Conservation (phyloP, 2,797 vertebrate genomes). For the Amphiprion clarkii region DNA sequence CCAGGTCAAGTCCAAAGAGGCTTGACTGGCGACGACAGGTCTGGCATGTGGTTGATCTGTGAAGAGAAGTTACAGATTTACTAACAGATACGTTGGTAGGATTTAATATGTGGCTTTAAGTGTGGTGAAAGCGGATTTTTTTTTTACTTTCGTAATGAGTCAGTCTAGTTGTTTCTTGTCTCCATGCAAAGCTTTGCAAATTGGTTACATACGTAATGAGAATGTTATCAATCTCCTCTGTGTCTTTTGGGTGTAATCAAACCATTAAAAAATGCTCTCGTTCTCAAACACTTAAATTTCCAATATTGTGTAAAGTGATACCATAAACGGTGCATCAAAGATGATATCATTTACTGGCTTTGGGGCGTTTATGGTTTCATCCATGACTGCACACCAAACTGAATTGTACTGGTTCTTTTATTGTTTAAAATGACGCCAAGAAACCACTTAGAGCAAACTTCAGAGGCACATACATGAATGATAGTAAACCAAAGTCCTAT, state of each 20-base stretch:
- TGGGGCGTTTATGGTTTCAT: background rate
- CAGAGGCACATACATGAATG: background rate
- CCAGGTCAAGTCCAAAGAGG: slow-evolving; percentile 41
- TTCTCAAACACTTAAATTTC: background rate
- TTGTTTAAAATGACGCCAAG: slow-evolving; percentile 16
- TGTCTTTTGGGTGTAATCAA: background rate
- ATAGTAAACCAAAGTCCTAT: background rate
- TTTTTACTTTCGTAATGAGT: background rate
- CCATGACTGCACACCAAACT: background rate
- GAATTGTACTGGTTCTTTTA: background rate
- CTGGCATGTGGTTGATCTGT: slow-evolving; percentile 25
- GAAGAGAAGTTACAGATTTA: slow-evolving; percentile 3
- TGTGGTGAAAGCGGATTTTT: background rate
- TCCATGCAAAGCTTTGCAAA: background rate
- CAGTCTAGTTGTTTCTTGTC: background rate
- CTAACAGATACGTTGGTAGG: background rate
- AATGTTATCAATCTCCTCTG: background rate
- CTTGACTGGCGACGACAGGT: accelerated
- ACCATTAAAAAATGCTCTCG: background rate
- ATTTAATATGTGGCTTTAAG: background rate
- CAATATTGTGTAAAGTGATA: background rate
- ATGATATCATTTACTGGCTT: background rate
- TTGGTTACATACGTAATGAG: background rate
- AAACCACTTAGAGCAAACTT: background rate
- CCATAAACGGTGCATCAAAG: background rate